Base-by-base conservation (phyloP, 64 coral and sea anemone genomes). In the Orbicella faveolata region DNA sequence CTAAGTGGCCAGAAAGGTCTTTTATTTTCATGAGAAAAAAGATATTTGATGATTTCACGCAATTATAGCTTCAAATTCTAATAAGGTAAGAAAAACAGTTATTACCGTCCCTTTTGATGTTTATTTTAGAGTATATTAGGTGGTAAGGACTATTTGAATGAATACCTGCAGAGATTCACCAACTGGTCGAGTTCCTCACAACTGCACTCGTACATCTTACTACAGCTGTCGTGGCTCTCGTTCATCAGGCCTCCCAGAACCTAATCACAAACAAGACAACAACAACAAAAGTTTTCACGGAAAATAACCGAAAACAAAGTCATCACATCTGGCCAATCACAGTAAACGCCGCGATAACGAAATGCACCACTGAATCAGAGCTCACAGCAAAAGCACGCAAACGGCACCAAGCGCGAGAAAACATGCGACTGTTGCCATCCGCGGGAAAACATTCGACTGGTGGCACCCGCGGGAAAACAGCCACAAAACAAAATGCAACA, bases 171-270 rank as follows among this genome's bases (percentile, higher is more conserved):
- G 0, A 36, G 63, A 18, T 63, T 1, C 18, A 95, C 89, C 59
- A 95, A 77, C 61, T 90, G 77, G 57, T 95, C 85, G 1, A 95
- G 93, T 77, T 95, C 89, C 1, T 95, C 89, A 61, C 93, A 95
- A 59, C 93, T 95, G 74, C 93, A 95, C 19, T 95, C 89, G 33
- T 95, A 95, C 83, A 87, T 54, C 8, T 81, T 65, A 63, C 93
- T 95, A 87, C 93, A 95, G 52, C 93, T 95, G 17, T 95, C 79
- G 57, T 87, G 79, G 34, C 93, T 95, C 63, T 91, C 89, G 63
- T 95, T 91, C 93, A 95, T 95, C 34, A 95, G 65, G 34, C 75
- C 87, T 25, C 93, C 93, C 17, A 95, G 84, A 61, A 76, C 68
- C 93, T 95, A 48, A 18, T 18, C 65, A 70, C 9, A 72, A 55